These are phyloP conservation scores for Pandemis cinnamomeana DNA, from an alignment of 2,888 invertebrate genomes.

Conservation along the genomic window DNA sequence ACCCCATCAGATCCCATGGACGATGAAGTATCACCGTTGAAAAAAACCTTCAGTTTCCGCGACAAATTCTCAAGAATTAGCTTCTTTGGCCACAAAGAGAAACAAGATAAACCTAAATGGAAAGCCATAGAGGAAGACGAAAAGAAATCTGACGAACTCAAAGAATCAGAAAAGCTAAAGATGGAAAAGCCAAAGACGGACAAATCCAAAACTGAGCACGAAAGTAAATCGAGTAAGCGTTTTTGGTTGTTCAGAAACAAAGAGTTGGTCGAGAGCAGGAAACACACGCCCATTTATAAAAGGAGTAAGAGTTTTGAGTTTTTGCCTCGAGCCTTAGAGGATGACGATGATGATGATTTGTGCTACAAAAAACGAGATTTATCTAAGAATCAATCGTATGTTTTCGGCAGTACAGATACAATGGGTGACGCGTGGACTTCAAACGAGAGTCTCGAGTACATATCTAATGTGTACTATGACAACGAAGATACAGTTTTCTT, in stretches of 20 bases:
- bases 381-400: constrained; percentile 63
- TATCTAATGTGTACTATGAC: constrained; percentile 71
- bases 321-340: constrained; percentile 68
- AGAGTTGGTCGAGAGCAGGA: constrained; percentile 61
- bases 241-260: constrained; percentile 77
- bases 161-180: constrained; percentile 44
- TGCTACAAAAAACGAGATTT: constrained; percentile 48
- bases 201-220: constrained; percentile 58
- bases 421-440: constrained; percentile 71
- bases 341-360: constrained; percentile 54
- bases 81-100: constrained; percentile 69
- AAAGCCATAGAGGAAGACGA: constrained; percentile 65
- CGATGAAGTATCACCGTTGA: constrained; percentile 65
- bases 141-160: constrained; percentile 44
- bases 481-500: constrained; percentile 68
- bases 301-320: constrained; percentile 81
- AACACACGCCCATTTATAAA: constrained; percentile 62
- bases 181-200: constrained; percentile 44
- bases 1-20: constrained; percentile 59
- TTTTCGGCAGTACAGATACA: constrained; percentile 68
- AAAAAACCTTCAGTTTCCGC: constrained; percentile 77
- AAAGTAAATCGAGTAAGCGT: constrained; percentile 67
- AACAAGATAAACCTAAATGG: constrained; percentile 60
- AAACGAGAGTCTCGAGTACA: constrained; percentile 72
- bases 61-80: constrained; percentile 72